Percentiles rank a stretch among this genome's conserved stretches.
These are phyloP conservation scores for Steromphala cineraria DNA, from an alignment of 2,888 invertebrate genomes.

Conservation along the genomic window DNA sequence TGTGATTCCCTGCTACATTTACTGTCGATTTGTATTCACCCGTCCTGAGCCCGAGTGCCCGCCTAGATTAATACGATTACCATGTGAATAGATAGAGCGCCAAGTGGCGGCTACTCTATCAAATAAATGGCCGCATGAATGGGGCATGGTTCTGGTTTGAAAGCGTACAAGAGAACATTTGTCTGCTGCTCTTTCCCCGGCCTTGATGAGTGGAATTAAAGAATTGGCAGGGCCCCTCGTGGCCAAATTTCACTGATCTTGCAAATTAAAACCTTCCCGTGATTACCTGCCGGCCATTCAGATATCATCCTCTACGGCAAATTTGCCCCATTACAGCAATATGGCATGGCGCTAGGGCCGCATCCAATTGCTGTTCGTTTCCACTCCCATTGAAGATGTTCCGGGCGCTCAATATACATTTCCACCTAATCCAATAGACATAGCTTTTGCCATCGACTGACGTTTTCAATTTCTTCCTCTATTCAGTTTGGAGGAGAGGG, in stretches of 20 bases:
- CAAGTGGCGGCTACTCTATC: constrained; percentile 32
- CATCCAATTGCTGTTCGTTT: constrained; percentile 20
- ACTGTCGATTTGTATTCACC: constrained; percentile 46
- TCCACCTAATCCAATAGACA: constrained; percentile 29
- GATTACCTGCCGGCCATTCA: constrained; percentile 23
- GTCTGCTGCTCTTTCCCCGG: constrained; percentile 30
- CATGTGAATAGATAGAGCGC: constrained; percentile 40
- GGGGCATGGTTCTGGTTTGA: constrained; percentile 24
- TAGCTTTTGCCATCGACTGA: constrained; percentile 20
- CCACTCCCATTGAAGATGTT: constrained; percentile 23
- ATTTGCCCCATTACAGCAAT: constrained; percentile 30
- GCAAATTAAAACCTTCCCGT: constrained; percentile 38
- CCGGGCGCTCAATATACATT: constrained; percentile 19
- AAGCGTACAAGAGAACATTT: constrained; percentile 31
- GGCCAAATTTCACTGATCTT: constrained; percentile 36
- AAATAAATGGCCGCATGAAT: constrained; percentile 37
- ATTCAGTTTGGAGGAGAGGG: constrained; percentile 11
- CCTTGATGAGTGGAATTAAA: constrained; percentile 37
- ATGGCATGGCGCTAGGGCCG: constrained; percentile 23
- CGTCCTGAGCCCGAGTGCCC: constrained; percentile 32
- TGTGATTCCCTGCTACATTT: constrained; percentile 60
- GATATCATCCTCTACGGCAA: constrained; percentile 19
- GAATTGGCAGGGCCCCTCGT: constrained; percentile 39
- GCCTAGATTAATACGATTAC: constrained; percentile 46
- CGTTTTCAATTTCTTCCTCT: constrained; percentile 27